These are phyloP conservation scores for Euphonia xanthogaster DNA, from an alignment of 2,797 vertebrate species.

Conservation along the genomic window DNA sequence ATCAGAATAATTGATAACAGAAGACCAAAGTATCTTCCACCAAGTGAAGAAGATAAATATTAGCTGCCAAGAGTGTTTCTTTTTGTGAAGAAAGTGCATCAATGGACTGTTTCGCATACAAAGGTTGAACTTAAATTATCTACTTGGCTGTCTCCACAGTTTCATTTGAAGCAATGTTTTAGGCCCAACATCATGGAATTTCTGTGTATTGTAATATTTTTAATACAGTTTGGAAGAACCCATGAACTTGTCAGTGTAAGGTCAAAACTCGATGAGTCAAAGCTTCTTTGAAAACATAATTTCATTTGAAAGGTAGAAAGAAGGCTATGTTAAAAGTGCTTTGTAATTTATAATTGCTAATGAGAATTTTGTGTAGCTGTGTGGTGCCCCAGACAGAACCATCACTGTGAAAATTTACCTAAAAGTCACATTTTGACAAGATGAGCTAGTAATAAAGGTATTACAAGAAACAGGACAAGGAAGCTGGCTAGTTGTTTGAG, in stretches of 20 bases:
- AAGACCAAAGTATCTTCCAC: neutral
- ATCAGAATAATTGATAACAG: neutral
- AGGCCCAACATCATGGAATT: neutral
- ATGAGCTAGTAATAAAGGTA: neutral
- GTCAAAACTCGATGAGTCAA: neutral
- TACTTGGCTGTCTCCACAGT: neutral
- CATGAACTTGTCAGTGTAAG: fast-evolving
- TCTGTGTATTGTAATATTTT: neutral
- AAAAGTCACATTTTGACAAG: neutral
- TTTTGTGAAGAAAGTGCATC: neutral
- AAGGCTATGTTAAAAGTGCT: neutral
- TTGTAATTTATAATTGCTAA: neutral
- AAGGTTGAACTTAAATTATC: neutral
- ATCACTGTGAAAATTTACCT: neutral
- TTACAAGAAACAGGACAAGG: neutral
- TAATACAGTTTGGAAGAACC: neutral
- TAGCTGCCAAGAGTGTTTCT: neutral
- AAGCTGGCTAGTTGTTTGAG: neutral
- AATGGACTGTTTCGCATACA: neutral
- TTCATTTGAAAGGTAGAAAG: neutral
- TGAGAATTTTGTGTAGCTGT: neutral
- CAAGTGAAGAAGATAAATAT: neutral
- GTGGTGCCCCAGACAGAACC: neutral
- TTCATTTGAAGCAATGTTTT: neutral
- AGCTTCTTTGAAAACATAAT: neutral